Base-by-base conservation (phyloP, 1,140 invertebrate species). In the Hydropsyche tenuis region DNA sequence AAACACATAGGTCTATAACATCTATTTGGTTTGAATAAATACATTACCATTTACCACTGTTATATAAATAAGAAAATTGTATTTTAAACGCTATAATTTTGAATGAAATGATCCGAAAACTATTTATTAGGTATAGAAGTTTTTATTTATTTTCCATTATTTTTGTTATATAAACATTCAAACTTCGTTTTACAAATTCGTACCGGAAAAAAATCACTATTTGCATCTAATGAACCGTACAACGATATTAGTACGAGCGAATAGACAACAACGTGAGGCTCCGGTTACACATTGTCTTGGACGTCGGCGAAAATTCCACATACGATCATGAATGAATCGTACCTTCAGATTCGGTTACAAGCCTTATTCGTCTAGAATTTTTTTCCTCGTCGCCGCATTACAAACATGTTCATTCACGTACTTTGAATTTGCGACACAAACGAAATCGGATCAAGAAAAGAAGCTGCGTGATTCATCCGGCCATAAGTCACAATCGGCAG, bases 201-300 rank as follows among this genome's bases (percentile, higher is more conserved):
- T 37, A 37, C 30, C 23, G 23, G 42, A 46, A 25, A 66, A 66
- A 66, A 45, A 20, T 3, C 18, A 51, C 22, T 30, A 16, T 53
- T 69, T 42, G 37, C 25, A 45, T 56, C 48, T 46, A 70, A 70
- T 70, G 68, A 70, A 70, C 68, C 68, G 68, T 42, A 5, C 25
- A n/a, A n/a, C 22, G 68, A 70, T 70, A 53, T 51, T 51, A 51
- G 18, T 22, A 69, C 68, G 68, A 70, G 16, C 68, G 68, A 70
- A 70, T 56, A 70, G 30, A 46, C 68, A 70, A 70, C 68, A 70
- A 46, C 3, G 9, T 37, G 56, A 70, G 48, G 56, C 48, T 70
- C 68, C 68, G 68, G 18, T 70, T 70, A 22, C 68, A 60, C 20
- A 70, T 70, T 70, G 68, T 70, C 68, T 70, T 70, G n/a, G n/a